Evolutionary conservation across 35 echinoderm and acorn worm species (phyloP).

Genomic region (Lytechinus pictus): DNA sequence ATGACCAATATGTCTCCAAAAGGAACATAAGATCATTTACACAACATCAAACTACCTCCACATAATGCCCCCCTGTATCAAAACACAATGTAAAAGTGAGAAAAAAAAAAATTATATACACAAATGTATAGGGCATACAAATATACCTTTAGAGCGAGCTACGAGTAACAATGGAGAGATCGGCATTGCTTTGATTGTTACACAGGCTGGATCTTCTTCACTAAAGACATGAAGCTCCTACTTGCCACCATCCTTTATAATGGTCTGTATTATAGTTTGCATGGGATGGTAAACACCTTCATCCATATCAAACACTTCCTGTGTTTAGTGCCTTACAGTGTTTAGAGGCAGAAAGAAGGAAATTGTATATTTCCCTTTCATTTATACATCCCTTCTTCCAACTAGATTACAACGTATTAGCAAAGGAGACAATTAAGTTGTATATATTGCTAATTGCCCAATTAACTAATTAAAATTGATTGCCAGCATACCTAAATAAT

Average conservation of each 20-base stretch:
- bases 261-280: background rate
- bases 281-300: background rate
- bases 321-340: background rate
- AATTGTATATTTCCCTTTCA: background rate
- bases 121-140: background rate
- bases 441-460: background rate
- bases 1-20: background rate
- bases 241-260: background rate
- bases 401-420: background rate
- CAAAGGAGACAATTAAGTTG: background rate
- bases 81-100: background rate
- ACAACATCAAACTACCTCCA: background rate
- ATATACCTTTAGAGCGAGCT: background rate
- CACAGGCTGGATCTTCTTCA: background rate
- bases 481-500: too few species aligned
- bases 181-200: background rate
- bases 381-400: background rate
- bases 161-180: background rate
- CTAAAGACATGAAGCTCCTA: background rate
- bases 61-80: background rate
- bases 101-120: too few species aligned
- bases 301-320: background rate
- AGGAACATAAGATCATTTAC: background rate
- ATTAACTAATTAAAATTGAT: background rate
- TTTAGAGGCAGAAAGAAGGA: background rate